Percentiles rank a stretch among this genome's conserved stretches.
These are phyloP conservation scores for Therioaphis trifolii DNA, from an alignment of 2,888 invertebrate species.

Conservation along the genomic window DNA sequence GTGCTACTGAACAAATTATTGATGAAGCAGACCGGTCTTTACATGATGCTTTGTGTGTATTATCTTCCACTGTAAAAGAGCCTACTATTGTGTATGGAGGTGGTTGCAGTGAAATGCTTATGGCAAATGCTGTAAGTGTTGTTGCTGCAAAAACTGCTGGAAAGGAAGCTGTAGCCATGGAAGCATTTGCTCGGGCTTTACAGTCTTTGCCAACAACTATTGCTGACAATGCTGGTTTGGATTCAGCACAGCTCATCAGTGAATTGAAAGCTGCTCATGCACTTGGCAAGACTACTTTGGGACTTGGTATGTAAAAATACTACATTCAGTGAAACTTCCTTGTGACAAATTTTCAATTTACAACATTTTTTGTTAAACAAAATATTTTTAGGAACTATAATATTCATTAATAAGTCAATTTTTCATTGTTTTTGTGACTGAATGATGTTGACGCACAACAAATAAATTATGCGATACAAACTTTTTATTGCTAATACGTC, in stretches of 20 bases:
- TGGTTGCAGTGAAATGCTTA: constrained; percentile 90
- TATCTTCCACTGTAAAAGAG: constrained; percentile 39
- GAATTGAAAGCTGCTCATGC: constrained; percentile 91
- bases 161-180: constrained; percentile 97
- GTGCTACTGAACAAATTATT: constrained; percentile 97
- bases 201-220: constrained; percentile 92
- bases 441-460: too few relatives aligned
- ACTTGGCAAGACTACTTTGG: constrained; percentile 54
- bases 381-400: too few relatives aligned
- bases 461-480: too few relatives aligned
- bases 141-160: constrained; percentile 90
- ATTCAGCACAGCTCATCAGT: constrained; percentile 94
- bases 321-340: too few relatives aligned
- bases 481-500: too few relatives aligned
- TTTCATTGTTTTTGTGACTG: too few relatives aligned
- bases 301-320: constrained; percentile 40
- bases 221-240: constrained; percentile 98
- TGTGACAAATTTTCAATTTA: too few relatives aligned
- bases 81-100: constrained; percentile 60
- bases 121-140: constrained; percentile 91
- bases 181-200: constrained; percentile 92
- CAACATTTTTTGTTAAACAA: background rate
- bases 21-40: constrained; percentile 98
- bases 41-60: constrained; percentile 97
- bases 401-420: too few relatives aligned